Evolutionary conservation across 2,797 vertebrate genomes (phyloP).

Genomic region (Muscicapa comitata): DNA sequence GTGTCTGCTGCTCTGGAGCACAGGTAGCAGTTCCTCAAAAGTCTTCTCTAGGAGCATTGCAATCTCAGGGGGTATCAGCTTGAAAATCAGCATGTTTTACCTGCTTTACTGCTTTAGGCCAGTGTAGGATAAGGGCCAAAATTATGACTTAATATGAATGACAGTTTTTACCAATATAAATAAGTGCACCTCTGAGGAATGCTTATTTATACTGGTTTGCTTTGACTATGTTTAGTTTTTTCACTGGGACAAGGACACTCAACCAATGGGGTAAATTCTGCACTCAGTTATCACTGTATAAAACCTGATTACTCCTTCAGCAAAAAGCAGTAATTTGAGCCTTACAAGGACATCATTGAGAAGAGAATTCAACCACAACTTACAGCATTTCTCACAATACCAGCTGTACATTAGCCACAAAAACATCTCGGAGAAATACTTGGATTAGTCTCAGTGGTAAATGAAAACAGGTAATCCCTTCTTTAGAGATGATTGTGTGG

Average conservation of each 20-base stretch:
- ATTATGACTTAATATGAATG: neutral
- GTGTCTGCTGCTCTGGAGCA: neutral
- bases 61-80: neutral
- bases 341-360: neutral
- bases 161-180: neutral
- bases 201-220: neutral
- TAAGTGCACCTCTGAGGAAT: neutral
- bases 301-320: neutral
- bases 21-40: neutral
- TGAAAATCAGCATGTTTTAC: neutral
- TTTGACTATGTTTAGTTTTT: neutral
- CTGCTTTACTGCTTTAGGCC: neutral
- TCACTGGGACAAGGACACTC: neutral
- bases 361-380: neutral
- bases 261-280: neutral
- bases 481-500: neutral
- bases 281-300: neutral
- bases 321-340: neutral
- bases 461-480: slow-evolving; percentile 36
- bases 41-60: neutral
- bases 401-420: neutral
- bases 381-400: neutral
- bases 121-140: neutral
- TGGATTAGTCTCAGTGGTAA: neutral
- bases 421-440: neutral